Evolutionary conservation across 2,797 vertebrate species (phyloP).

Genomic region (Sebastolobus alascanus): DNA sequence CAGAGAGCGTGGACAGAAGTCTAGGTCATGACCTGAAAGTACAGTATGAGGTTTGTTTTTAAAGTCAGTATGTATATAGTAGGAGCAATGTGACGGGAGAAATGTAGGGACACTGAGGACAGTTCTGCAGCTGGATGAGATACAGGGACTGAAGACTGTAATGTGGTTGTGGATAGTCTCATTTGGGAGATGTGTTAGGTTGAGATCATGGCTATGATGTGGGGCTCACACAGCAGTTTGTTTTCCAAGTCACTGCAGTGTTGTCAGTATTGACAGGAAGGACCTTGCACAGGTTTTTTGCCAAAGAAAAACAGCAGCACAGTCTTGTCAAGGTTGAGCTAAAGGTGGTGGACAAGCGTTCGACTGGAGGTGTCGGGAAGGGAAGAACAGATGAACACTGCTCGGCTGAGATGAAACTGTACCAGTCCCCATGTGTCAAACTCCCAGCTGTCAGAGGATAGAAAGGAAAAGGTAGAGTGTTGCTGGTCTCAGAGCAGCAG

Average conservation of each 20-base stretch:
- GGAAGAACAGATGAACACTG: constrained; percentile 35
- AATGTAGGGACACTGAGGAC: constrained; percentile 23
- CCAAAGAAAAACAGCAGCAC: constrained; percentile 27
- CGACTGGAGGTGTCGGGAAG: constrained; percentile 38
- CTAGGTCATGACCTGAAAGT: constrained; percentile 57
- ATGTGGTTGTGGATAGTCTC: constrained; percentile 23
- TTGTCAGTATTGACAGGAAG: constrained; percentile 41
- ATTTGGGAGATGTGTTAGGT: constrained; percentile 23
- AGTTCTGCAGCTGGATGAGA: constrained; percentile 11
- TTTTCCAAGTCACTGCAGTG: constrained; percentile 30
- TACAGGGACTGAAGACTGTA: not conserved
- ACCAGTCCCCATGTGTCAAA: constrained; percentile 34
- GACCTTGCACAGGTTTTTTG: constrained; percentile 19
- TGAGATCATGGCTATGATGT: constrained; percentile 33
- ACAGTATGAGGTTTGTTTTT: constrained; percentile 50
- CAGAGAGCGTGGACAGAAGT: constrained; percentile 47
- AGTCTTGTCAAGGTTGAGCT: constrained; percentile 40
- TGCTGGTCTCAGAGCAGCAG: constrained; percentile 37
- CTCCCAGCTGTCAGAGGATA: constrained; percentile 22
- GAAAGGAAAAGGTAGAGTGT: constrained; percentile 19
- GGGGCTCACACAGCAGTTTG: constrained; percentile 34
- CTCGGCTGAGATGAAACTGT: constrained; percentile 44
- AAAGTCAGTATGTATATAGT: constrained; percentile 40
- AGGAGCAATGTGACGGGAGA: constrained; percentile 14
- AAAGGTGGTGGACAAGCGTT: constrained; percentile 41